Percentiles rank a stretch among this genome's conserved stretches.
These are phyloP conservation scores for Eurosta solidaginis DNA, from an alignment of 1,140 invertebrate genomes.

Conservation along the genomic window DNA sequence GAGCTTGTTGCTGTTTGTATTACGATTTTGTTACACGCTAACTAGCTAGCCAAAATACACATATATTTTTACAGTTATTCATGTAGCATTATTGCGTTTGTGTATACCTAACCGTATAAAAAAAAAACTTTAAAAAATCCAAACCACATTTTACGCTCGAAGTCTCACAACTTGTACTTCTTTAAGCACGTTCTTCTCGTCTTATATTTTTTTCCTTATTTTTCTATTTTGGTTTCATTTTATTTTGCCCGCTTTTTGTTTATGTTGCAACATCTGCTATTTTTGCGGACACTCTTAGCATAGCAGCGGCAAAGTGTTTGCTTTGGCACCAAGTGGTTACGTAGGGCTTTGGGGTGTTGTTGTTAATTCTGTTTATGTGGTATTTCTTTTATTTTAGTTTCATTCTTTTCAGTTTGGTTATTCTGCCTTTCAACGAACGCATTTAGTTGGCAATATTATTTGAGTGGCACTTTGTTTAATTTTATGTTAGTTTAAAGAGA, in stretches of 20 bases:
- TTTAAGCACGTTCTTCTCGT: neutral
- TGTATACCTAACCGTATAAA: neutral
- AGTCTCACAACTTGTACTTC: neutral
- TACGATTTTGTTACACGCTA: neutral
- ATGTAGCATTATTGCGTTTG: neutral
- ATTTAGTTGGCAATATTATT: no score
- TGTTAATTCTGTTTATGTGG: neutral
- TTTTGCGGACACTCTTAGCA: constrained; percentile 1
- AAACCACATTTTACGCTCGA: neutral
- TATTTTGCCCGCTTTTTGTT: no score
- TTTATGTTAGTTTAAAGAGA: no score
- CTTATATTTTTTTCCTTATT: neutral
- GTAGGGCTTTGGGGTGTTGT: neutral
- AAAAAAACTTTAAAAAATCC: no score
- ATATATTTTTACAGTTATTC: neutral
- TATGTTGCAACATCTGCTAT: constrained; percentile 8
- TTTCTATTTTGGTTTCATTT: no score
- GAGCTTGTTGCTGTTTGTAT: neutral
- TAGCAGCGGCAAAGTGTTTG: neutral
- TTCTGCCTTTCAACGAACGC: no score
- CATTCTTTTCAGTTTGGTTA: neutral
- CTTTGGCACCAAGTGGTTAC: neutral
- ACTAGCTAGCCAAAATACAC: neutral
- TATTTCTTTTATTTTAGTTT: neutral
- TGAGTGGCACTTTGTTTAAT: no score